Percentiles rank a stretch among this genome's conserved stretches.
Evolutionary conservation across 2,797 vertebrate species (phyloP).

Genomic region (Oryzias dopingdopingensis): DNA sequence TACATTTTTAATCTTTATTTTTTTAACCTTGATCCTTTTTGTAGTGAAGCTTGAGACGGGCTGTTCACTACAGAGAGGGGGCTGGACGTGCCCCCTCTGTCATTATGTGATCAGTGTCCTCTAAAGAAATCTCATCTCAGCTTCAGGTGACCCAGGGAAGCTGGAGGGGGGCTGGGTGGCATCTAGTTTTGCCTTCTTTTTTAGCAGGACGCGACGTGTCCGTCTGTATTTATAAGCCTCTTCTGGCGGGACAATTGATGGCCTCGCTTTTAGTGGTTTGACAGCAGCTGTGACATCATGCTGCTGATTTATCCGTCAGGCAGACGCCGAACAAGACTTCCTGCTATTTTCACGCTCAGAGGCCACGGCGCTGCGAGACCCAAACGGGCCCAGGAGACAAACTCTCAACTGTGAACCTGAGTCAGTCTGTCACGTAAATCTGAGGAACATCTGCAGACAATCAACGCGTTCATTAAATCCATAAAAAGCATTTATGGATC

Average conservation of each 20-base stretch:
- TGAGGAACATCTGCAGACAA: not conserved
- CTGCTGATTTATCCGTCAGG: conserved; percentile 46
- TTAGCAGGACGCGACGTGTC: conserved; percentile 39
- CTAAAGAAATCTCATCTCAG: no score
- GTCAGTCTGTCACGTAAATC: not conserved
- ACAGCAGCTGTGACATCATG: conserved; percentile 64
- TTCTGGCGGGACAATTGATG: conserved; percentile 44
- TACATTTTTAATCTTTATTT: no score
- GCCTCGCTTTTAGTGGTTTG: conserved; percentile 46
- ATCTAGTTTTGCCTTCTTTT: conserved; percentile 54
- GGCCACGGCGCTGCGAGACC: conserved; percentile 26
- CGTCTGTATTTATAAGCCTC: conserved; percentile 61
- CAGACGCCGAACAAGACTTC: conserved; percentile 42
- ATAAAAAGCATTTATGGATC: no score
- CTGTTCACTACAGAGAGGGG: no score
- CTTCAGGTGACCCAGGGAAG: no score
- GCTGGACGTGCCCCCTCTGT: no score
- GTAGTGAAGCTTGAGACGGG: no score
- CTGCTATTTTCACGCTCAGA: conserved; percentile 46
- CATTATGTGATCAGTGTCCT: no score
- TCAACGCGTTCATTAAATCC: no score
- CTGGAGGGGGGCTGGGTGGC: not conserved
- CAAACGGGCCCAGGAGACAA: conserved; percentile 1
- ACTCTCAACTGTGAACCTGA: not conserved
- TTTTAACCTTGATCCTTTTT: no score